A percentile compares a stretch with the other conserved stretches of the same genome.
phyloP scores from a whole-genome alignment of 1,140 invertebrate genomes.

The Phenacoccus solenopsis region DNA sequence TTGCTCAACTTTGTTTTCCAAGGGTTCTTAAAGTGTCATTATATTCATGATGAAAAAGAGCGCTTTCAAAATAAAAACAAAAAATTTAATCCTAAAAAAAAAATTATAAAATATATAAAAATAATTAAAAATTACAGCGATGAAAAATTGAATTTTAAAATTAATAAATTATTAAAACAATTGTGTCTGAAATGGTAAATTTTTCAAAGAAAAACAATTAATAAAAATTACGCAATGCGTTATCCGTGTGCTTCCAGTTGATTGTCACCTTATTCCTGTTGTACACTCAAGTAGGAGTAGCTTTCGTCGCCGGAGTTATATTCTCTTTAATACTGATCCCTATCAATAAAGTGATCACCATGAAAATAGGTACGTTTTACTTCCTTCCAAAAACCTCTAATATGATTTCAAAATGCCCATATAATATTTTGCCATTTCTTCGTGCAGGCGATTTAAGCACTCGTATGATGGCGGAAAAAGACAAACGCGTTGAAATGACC shows the following conservation, averaged over 20 bases:
- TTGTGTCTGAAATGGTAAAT: no score
- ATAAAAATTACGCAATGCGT: no score
- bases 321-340: slow-evolving; percentile 85
- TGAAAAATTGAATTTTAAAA: no score
- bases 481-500: slow-evolving; percentile 75
- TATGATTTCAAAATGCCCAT: background rate
- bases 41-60: no score
- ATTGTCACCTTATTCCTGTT: slow-evolving; percentile 67
- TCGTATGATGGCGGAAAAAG: slow-evolving; percentile 84
- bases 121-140: no score
- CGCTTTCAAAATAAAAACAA: no score
- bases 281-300: slow-evolving; percentile 74
- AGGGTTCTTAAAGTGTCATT: no score
- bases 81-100: no score
- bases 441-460: slow-evolving; percentile 50
- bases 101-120: no score
- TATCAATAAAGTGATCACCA: slow-evolving; percentile 81
- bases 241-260: slow-evolving; percentile 48
- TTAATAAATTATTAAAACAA: no score
- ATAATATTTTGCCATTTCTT: background rate
- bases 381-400: background rate
- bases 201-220: no score
- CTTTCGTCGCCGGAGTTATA: slow-evolving; percentile 77
- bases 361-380: slow-evolving; percentile 64
- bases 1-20: no score